Base-by-base conservation (phyloP, 2,113 vertebrate species). In the Epinephelus fuscoguttatus region DNA sequence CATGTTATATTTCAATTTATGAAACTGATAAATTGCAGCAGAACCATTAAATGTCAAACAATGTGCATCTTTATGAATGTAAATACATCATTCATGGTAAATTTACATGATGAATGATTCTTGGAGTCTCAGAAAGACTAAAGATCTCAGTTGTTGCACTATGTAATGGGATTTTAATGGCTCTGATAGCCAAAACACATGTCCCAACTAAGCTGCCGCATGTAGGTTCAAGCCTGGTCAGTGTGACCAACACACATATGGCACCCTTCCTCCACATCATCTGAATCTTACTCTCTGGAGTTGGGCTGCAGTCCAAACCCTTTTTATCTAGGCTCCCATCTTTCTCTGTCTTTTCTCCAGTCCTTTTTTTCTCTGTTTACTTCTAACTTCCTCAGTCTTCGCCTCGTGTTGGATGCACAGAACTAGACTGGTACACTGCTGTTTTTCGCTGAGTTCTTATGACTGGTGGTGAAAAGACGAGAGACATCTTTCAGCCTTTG, bases 121-220 rank as follows among this genome's bases (percentile, higher is more conserved):
- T 61, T 56, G 30, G 82, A 91, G 81, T 80, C 82, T 63, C 27
- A 40, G 18, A 72, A 88, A 92, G 86, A 86, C 79, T 84, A 84
- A 70, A 47, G 30, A 91, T 89, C 82, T 80, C 61, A 86, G 69
- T 90, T 91, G 91, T 92, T 93, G 92, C 81, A 52, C 78, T 81
- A 64, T 64, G 82, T 90, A 88, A 92, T 94, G 85, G 83, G 88
- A 70, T 93, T 94, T 93, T 93, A 93, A 92, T 93, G 85, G 71
- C 80, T 83, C 75, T 92, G 87, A 94, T 93, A 73, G 89, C 84
- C 70, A 89, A 93, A 94, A 94, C 94, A 94, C 89, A 94, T 93
- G 94, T 92, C 78, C 55, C 27, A 84, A 66, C 78, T 42, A 30
- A 59, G 70, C 80, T 74, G 81, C 78, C 60, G 74, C 72, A 57